Base-by-base conservation (phyloP, 1,140 invertebrate species). In the Heliconius hewitsoni region DNA sequence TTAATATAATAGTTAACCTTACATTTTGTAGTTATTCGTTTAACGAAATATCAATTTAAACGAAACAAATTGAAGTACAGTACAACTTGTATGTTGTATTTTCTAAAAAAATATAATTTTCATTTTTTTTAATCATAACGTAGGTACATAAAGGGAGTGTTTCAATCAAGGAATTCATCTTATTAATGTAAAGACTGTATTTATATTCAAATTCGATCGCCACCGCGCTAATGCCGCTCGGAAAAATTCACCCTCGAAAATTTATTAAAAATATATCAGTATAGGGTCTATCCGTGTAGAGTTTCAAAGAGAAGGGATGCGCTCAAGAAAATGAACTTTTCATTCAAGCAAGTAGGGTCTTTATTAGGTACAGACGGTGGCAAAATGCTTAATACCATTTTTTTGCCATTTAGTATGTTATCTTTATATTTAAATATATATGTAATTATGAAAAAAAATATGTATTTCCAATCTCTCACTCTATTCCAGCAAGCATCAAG, bases 311-410 rank as follows among this genome's bases (percentile, higher is more conserved):
- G 88, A 84, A 84, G 84, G 87, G 86, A 85, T 85, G 84, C 84
- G 85, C 85, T 82, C 85, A 92, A 92, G 91, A 92, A 92, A 90
- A 90, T 91, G 88, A 88, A 89, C 87, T 92, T 89, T 88, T 85
- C 88, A 87, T 84, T 84, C 82, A 89, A 89, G 87, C 84, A 82
- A 85, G 79, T 84, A 84, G 87, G 86, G 86, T 82, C 86, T 84
- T 84, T 84, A 86, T 85, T 84, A 73, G 66, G 89, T 90, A 91
- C 86, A 80, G 81, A 81, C 83, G 78, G 0, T 3, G 9, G n/a
- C 34, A 89, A 80, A 85, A 85, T 66, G 30, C n/a, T 57, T 23
- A 0, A 11, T 57, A 57, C 19, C 3, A 57, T 19, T n/a, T 23
- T 23, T 23, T 3, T 9, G 8, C 0, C 19, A 1, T 57, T n/a